Conservation (phyloP, 2,888 invertebrate species). For the Hypsopygia costalis region DNA sequence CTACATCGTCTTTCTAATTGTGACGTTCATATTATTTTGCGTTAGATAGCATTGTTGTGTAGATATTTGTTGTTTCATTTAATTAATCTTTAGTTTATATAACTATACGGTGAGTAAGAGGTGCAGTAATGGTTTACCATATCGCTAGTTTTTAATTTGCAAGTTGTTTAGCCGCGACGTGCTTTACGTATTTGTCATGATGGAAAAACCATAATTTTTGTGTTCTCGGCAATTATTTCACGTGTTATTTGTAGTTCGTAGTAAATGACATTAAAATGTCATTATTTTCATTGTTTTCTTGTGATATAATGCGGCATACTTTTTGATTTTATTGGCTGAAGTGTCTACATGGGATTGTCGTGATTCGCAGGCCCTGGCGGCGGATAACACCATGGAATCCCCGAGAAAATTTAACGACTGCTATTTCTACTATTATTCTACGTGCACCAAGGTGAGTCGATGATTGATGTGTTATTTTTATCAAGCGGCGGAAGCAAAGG, state of each 20-base stretch:
- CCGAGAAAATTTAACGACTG: slow-evolving; percentile 91
- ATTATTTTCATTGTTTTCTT: slow-evolving; percentile 21
- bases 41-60: slow-evolving; percentile 63
- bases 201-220: slow-evolving; percentile 56
- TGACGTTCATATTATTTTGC: slow-evolving; percentile 75
- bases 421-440: slow-evolving; percentile 94
- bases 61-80: slow-evolving; percentile 69
- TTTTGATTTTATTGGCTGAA: slow-evolving; percentile 35
- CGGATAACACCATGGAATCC: slow-evolving; percentile 81
- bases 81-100: slow-evolving; percentile 66
- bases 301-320: slow-evolving; percentile 22
- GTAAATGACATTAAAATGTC: slow-evolving; percentile 29
- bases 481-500: slow-evolving; percentile 6
- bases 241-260: slow-evolving; percentile 33
- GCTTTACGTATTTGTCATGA: slow-evolving; percentile 65
- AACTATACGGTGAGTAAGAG: slow-evolving; percentile 61
- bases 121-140: slow-evolving; percentile 29
- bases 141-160: slow-evolving; percentile 45
- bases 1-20: slow-evolving; percentile 67
- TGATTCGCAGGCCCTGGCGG: slow-evolving; percentile 63
- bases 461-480: slow-evolving; percentile 19
- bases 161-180: slow-evolving; percentile 63
- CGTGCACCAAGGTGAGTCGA: slow-evolving; percentile 87
- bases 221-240: slow-evolving; percentile 32
- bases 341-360: slow-evolving; percentile 31